Base-by-base conservation (phyloP, 2,888 invertebrate species). In the Microplitis manilae region DNA sequence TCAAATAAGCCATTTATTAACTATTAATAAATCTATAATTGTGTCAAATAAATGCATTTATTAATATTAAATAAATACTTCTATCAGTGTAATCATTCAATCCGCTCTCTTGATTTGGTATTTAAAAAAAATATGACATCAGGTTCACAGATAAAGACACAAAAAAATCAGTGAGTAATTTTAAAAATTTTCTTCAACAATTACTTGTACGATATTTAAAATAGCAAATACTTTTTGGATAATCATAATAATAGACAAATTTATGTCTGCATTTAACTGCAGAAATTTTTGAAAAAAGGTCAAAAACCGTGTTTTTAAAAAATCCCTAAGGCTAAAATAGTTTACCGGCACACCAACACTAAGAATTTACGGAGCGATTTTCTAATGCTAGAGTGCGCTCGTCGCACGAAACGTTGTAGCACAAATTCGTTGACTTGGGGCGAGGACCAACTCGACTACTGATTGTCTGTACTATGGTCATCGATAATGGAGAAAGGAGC, bases 391-490 rank as follows among this genome's bases (percentile, higher is more conserved):
- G n/a, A 61, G 67, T 50, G 50, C 9, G 8, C 41, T 41, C 30
- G 41, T 64, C 39, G 40, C 72, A 41, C n/a, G 64, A 67, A 40
- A 20, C 13, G 1, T 7, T 41, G 13, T 50, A 50, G 62, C 41
- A 77, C 61, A 76, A 64, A 59, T 73, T 67, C 68, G 68, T 15
- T 40, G 68, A 72, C 40, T 69, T 62, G 69, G 71, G 73, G 73
- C 73, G 59, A 65, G 20, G 65, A 73, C 65, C 67, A 59, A 67
- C 67, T 8, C 40, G 15, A 64, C 41, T 50, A 50, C 50, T 50
- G 50, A 50, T 50, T 50, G 50, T 50, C 50, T 50, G 50, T 50
- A 20, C 59, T 70, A 13, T 50, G 50, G 9, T 50, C 50, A 50
- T 50, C 50, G 50, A 50, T 50, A 50, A 50, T 50, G 50, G 50